Percentiles rank a stretch among this genome's conserved stretches.
phyloP scores from a whole-genome alignment of 2,888 invertebrate genomes.

The Philonicus albiceps region DNA sequence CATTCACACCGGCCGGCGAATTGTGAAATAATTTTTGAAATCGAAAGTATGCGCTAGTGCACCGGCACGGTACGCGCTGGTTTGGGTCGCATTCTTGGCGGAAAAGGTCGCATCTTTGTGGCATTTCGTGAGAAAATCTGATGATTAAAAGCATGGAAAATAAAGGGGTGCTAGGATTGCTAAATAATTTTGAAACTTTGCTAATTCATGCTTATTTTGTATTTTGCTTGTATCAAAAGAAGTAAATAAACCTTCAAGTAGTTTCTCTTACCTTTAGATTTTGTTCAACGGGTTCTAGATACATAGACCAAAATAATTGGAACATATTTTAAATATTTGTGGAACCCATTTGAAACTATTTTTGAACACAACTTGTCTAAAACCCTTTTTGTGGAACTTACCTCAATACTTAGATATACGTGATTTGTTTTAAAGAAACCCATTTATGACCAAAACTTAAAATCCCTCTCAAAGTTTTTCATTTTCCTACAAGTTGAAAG shows the following conservation, averaged over 20 bases:
- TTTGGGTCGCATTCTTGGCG: background rate
- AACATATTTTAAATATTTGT: background rate
- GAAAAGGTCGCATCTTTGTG: background rate
- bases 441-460: background rate
- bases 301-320: no score
- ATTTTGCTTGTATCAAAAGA: no score
- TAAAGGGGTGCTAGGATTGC: background rate
- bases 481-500: background rate
- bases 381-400: no score
- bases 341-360: background rate
- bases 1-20: slow-evolving; percentile 15
- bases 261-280: no score
- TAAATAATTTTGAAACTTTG: background rate
- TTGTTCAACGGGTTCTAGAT: no score
- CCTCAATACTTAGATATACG: no score
- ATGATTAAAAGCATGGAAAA: background rate
- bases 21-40: background rate
- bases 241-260: no score
- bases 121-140: background rate
- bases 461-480: background rate
- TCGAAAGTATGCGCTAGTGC: background rate
- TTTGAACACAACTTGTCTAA: no score
- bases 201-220: background rate
- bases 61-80: background rate
- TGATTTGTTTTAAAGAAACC: background rate